Conservation (phyloP, 2,888 invertebrate genomes). For the Julus scanicus region DNA sequence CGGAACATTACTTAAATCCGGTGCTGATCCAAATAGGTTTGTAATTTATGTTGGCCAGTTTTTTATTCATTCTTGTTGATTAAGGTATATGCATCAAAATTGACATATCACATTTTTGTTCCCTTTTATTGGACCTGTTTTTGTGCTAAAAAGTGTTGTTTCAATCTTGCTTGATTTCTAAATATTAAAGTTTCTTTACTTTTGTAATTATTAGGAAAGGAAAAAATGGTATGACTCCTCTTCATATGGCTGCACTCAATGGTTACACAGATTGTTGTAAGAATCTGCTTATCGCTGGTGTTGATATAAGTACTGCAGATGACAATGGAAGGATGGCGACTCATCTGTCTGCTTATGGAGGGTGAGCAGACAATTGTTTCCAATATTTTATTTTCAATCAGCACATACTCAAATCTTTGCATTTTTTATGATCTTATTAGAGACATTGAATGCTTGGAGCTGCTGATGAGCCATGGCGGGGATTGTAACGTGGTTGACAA, state of each 20-base stretch:
- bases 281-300: constrained; percentile 70
- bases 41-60: constrained; percentile 61
- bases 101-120: too few relatives aligned
- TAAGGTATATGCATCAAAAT: too few relatives aligned
- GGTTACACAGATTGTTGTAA: constrained; percentile 74
- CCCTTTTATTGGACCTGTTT: too few relatives aligned
- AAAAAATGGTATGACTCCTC: constrained; percentile 70
- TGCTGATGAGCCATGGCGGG: constrained; percentile 72
- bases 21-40: constrained; percentile 69
- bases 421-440: constrained; percentile 63
- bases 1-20: constrained; percentile 69
- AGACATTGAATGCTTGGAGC: constrained; percentile 73
- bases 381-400: neutral
- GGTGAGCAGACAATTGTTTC: constrained; percentile 61
- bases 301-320: constrained; percentile 72
- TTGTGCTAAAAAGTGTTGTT: too few relatives aligned
- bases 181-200: neutral
- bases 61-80: too few relatives aligned
- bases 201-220: constrained; percentile 57
- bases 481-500: constrained; percentile 71
- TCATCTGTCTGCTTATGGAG: constrained; percentile 74
- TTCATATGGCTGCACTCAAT: constrained; percentile 74
- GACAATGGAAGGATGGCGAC: constrained; percentile 72
- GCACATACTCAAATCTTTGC: constrained; percentile 59
- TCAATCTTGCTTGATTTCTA: neutral